Percentiles rank a stretch among this genome's conserved stretches.
phyloP scores from a whole-genome alignment of 2,797 vertebrate species.

The Thripadectes ignobilis region DNA sequence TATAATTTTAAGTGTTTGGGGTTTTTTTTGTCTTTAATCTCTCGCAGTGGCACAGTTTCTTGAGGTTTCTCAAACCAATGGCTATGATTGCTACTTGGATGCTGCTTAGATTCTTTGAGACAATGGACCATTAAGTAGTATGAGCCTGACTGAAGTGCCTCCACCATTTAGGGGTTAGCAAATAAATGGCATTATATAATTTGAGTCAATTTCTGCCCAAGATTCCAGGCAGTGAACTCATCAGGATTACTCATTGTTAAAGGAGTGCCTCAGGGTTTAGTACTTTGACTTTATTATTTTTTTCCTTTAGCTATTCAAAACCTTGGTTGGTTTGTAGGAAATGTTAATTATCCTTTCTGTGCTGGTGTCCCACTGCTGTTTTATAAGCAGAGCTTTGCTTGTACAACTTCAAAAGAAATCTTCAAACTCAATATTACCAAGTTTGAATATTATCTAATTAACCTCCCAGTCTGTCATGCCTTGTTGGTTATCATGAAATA shows the following conservation, averaged over 20 bases:
- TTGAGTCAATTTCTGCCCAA: slow-evolving; percentile 67
- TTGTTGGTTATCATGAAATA: slow-evolving; percentile 75
- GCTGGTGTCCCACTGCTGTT: slow-evolving; percentile 61
- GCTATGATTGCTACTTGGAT: neutral
- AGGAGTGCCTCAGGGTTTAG: slow-evolving; percentile 69
- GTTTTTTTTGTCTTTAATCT: neutral
- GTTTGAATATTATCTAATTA: slow-evolving; percentile 80
- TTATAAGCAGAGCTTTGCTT: slow-evolving; percentile 69
- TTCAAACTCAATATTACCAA: slow-evolving; percentile 71
- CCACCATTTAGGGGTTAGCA: slow-evolving; percentile 51
- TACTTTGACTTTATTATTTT: slow-evolving; percentile 71
- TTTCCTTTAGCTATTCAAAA: slow-evolving; percentile 71
- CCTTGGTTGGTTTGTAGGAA: slow-evolving; percentile 62
- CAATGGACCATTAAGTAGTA: slow-evolving; percentile 6
- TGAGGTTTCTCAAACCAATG: slow-evolving; percentile 24
- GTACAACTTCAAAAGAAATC: slow-evolving; percentile 74
- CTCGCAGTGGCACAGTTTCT: neutral
- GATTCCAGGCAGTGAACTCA: slow-evolving; percentile 66
- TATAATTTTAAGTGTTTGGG: neutral
- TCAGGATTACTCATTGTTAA: slow-evolving; percentile 75
- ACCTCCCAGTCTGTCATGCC: slow-evolving; percentile 73
- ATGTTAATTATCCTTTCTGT: slow-evolving; percentile 72
- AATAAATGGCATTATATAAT: slow-evolving; percentile 65
- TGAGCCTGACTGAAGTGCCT: slow-evolving; percentile 49
- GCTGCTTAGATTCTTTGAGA: slow-evolving; percentile 49